Evolutionary conservation across 2,888 invertebrate species (phyloP), one percentile per base, ranked within the genome.

Genomic region (Pollenia angustigena): DNA sequence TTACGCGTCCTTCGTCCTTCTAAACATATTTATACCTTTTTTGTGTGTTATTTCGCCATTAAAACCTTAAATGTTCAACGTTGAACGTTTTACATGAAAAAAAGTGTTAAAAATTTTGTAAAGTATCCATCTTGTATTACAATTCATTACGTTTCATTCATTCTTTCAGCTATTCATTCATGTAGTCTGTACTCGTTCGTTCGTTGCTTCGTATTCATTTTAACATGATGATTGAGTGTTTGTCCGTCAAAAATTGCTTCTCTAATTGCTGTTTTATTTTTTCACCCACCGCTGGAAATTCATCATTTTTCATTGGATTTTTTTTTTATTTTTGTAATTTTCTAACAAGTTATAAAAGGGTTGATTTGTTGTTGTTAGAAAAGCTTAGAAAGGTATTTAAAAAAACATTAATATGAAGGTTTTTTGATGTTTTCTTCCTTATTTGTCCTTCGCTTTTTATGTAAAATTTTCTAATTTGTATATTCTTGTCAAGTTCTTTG

Each of bases 201-300:
- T 79, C 11, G 6, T n/a, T 32, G 32, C 32, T 32, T 71, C 8
- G 62, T 50, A 62, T 52, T 46, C 11, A 52, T 85, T 44, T 50
- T 60, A 81, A 81, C 66, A 85, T 62, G 54, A 88, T 88, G 89
- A 89, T 89, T 88, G 88, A 89, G 87, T 88, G 89, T 81, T 85
- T 88, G 89, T 88, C 88, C 88, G 87, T 89, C 88, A 89, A 87
- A 87, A 87, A 85, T 87, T 76, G 81, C 86, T 87, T 60, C 84
- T 83, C 88, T 89, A 89, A 89, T 89, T 89, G 88, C 87, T 88
- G 66, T 79, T 87, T 85, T 85, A n/a, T 74, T 50, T n/a, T 64
- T 56, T 46, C 54, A 44, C 52, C 54, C 48, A 46, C 44, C 46
- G 16, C 23, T 18, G 2, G 40, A 78, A 80, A 87, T 87, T 81